phyloP scores from a whole-genome alignment of 1,140 invertebrate species.

The Episyrphus balteatus region DNA sequence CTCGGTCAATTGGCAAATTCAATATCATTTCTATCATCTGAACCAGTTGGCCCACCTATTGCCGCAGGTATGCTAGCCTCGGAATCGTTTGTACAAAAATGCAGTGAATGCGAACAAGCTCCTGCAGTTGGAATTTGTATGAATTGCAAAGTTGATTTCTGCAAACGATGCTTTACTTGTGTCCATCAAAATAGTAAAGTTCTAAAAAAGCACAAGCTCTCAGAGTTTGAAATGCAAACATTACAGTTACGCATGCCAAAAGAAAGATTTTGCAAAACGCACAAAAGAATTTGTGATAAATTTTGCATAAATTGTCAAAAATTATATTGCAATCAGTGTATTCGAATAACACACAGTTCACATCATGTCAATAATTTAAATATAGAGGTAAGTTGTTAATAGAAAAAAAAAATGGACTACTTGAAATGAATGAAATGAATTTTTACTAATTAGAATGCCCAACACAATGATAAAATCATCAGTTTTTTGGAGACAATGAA shows the following conservation, averaged over 20 bases:
- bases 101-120: slow-evolving; percentile 17
- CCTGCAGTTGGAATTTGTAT: slow-evolving; percentile 13
- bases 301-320: slow-evolving; percentile 9
- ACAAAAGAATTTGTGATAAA: slow-evolving; percentile 3
- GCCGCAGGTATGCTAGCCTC: neutral
- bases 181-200: slow-evolving; percentile 23
- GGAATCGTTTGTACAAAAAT: slow-evolving; percentile 5
- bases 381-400: slow-evolving; percentile 2
- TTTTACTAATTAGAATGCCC: slow-evolving; percentile 6
- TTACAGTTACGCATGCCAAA: slow-evolving; percentile 9
- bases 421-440: neutral
- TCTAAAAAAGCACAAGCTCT: slow-evolving; percentile 13
- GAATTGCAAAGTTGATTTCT: slow-evolving; percentile 22
- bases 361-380: slow-evolving; percentile 1
- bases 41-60: neutral
- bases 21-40: neutral
- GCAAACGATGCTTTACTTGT: slow-evolving; percentile 17
- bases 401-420: too few species aligned
- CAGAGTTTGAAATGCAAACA: neutral
- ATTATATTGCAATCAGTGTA: slow-evolving; percentile 4
- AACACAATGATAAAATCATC: neutral
- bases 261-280: slow-evolving; percentile 2
- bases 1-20: slow-evolving; percentile 13
- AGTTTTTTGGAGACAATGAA: slow-evolving; percentile 7
- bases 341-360: neutral